A percentile compares a stretch with the other conserved stretches of the same genome.
These are phyloP conservation scores for Melanotaenia boesemani DNA, from an alignment of 2,797 vertebrate species.

Conservation along the genomic window DNA sequence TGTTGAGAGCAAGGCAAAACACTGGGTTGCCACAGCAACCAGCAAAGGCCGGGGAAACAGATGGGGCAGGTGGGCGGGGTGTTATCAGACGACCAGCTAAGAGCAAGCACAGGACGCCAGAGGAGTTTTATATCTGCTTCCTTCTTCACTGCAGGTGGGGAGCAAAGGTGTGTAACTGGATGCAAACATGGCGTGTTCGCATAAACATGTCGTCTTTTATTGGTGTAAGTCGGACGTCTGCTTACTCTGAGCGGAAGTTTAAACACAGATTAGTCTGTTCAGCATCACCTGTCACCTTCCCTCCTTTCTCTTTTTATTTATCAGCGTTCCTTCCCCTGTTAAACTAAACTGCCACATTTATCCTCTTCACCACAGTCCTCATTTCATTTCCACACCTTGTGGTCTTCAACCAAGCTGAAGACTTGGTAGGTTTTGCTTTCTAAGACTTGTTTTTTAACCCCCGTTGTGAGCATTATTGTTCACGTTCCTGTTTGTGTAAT, in stretches of 20 bases:
- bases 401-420: neutral
- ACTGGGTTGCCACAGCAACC: conserved; percentile 81
- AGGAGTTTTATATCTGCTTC: conserved; percentile 9
- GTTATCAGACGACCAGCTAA: conserved; percentile 38
- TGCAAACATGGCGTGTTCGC: neutral
- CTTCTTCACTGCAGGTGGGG: neutral
- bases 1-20: conserved; percentile 80
- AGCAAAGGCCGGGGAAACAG: conserved; percentile 48
- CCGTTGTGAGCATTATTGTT: no score
- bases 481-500: no score
- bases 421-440: no score
- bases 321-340: conserved; percentile 18
- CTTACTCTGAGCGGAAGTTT: conserved; percentile 57
- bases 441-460: no score
- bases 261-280: conserved; percentile 49
- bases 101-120: neutral
- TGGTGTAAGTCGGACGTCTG: conserved; percentile 28
- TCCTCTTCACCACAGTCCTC: no score
- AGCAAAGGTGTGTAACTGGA: neutral
- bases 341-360: no score
- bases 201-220: conserved; percentile 18
- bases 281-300: conserved; percentile 48
- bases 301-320: conserved; percentile 36
- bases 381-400: neutral
- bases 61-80: conserved; percentile 29